Evolutionary conservation across 2,888 invertebrate genomes (phyloP).

Genomic region (Leptopterna dolabrata): DNA sequence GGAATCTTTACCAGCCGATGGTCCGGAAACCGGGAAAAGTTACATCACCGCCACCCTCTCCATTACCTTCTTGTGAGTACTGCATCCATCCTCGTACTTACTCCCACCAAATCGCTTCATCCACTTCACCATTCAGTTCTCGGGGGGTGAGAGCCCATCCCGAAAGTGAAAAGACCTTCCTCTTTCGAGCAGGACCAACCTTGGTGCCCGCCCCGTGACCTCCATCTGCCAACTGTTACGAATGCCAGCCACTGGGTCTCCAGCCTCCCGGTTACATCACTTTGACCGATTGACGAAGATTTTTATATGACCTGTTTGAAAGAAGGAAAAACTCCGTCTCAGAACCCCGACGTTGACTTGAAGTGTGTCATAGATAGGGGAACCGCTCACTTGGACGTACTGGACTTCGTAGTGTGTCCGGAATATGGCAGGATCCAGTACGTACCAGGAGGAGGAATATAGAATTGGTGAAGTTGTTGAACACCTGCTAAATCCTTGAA

Average conservation of each 20-base stretch:
- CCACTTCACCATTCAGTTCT: background rate
- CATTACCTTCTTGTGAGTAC: background rate
- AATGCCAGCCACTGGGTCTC: slow-evolving; percentile 36
- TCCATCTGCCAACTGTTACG: slow-evolving; percentile 35
- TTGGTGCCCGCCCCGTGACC: slow-evolving; percentile 27
- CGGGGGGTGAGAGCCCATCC: background rate
- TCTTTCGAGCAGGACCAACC: background rate
- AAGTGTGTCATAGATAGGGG: background rate
- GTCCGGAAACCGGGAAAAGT: background rate
- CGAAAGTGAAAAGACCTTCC: slow-evolving; percentile 17
- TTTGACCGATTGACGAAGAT: background rate
- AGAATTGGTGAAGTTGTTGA: no score
- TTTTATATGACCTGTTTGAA: background rate
- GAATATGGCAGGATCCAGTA: no score
- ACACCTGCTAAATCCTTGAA: no score
- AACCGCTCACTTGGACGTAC: no score
- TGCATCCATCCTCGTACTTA: background rate
- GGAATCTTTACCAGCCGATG: background rate
- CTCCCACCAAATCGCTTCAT: background rate
- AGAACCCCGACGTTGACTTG: background rate
- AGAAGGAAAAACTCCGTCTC: background rate
- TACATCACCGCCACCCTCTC: background rate
- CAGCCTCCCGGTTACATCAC: slow-evolving; percentile 5
- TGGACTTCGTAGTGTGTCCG: no score
- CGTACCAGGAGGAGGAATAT: no score